Base-by-base conservation (phyloP, 2,113 vertebrate genomes). In the Syrrhaptes paradoxus region DNA sequence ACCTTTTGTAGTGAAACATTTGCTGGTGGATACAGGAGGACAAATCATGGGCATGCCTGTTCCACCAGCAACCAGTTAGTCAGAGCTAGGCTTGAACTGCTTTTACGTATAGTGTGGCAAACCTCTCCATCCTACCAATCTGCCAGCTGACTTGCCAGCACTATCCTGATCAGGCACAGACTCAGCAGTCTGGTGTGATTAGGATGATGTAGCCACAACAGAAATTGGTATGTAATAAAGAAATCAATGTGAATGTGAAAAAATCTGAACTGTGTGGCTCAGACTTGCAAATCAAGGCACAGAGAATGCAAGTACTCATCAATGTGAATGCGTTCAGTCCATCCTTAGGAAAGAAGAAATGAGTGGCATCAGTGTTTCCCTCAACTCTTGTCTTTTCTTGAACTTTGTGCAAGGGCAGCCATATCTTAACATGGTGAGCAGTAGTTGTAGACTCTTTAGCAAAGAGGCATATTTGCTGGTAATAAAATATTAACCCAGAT, bases 401-500 rank as follows among this genome's bases (percentile, higher is more conserved):
- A 38, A 14, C 9, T 68, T 70, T 75, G 24, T 68, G 57, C 17
- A 65, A 78, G 49, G 58, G 54, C 12, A 58, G 25, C 8, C 0
- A 0, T 43, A 49, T 11, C 34, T 91, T 36, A 61, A 17, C 15
- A n/a, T 0, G 0, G 28, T 48, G 46, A 87, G 58, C 13, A 54
- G 8, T 19, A 58, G n/a, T 66, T 70, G 31, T 52, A 54, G 49
- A 49, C 6, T 73, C 13, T 66, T 93, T 49, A 78, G 51, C 36
- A 91, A 43, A 82, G 48, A 61, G n/a, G 52, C 11, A 3, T 73
- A 76, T 66, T 90, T 85, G 25, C 54, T 66, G 36, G 49, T 90
- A 86, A 90, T 88, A 74, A 86, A 95, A 89, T 76, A 93, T 87
- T 93, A 93, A 91, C 46, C 26, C 10, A n/a, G 32, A 63, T 85